Percentiles rank a stretch among this genome's conserved stretches.
Conservation (phyloP, 1,140 invertebrate genomes). For the Anastrepha obliqua region DNA sequence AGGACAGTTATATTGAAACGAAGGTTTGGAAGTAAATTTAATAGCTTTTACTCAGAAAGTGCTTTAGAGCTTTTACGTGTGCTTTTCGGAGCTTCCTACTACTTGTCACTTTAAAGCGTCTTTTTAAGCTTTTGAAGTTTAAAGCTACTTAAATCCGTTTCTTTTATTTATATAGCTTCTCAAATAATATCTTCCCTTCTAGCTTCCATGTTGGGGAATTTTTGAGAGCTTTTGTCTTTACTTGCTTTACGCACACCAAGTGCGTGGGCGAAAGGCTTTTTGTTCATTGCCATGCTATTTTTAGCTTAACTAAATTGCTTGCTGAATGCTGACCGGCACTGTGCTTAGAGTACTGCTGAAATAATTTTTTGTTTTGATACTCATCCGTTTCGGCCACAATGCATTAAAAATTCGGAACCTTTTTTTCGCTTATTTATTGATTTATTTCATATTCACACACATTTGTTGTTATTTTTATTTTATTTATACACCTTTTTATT, state of each 20-base stretch:
- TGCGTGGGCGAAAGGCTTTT: neutral
- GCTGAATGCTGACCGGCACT: too few relatives aligned
- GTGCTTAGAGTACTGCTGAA: too few relatives aligned
- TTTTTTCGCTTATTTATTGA: neutral
- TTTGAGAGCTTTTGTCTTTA: neutral
- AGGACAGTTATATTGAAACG: too few relatives aligned
- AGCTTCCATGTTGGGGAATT: neutral
- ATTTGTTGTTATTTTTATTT: neutral
- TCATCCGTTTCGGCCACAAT: too few relatives aligned
- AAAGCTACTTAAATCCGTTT: too few relatives aligned
- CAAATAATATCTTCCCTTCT: neutral
- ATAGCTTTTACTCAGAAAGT: neutral
- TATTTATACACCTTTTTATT: neutral
- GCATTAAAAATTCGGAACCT: too few relatives aligned
- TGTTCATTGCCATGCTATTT: neutral
- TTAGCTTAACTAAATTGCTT: neutral
- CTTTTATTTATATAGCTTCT: too few relatives aligned
- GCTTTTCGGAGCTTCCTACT: neutral
- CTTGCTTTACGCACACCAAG: too few relatives aligned
- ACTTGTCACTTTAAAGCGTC: too few relatives aligned
- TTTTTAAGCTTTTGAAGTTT: too few relatives aligned
- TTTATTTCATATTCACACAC: slow-evolving; percentile 1
- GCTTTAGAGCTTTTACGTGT: neutral
- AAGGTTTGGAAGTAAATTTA: neutral
- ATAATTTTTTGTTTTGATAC: too few relatives aligned